Conservation (phyloP, 2,888 invertebrate species). For the Philopedon plagiatum region DNA sequence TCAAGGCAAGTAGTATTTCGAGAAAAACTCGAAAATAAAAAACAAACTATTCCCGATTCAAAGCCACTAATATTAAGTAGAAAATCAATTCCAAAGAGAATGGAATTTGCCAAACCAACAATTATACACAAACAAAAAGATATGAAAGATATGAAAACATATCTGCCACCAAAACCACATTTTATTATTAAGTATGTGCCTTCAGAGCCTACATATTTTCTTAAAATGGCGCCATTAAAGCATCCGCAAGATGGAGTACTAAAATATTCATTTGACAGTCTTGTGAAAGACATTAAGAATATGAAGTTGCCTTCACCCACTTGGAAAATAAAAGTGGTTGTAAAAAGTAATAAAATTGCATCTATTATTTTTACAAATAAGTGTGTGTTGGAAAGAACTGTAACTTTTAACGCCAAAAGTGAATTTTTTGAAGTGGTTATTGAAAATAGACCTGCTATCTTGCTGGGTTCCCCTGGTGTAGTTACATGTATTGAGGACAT, state of each 20-base stretch:
- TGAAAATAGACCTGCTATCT: slow-evolving; percentile 56
- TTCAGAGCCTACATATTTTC: slow-evolving; percentile 49
- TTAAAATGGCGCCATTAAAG: slow-evolving; percentile 46
- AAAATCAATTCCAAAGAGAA: slow-evolving; percentile 12
- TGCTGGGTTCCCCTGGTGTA: slow-evolving; percentile 56
- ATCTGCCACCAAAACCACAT: slow-evolving; percentile 29
- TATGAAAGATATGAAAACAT: neutral
- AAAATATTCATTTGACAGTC: slow-evolving; percentile 57
- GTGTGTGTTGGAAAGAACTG: slow-evolving; percentile 54
- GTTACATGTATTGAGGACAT: slow-evolving; percentile 56
- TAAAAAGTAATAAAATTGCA: slow-evolving; percentile 58
- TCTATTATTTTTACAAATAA: slow-evolving; percentile 59
- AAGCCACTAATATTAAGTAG: neutral
- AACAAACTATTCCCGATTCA: neutral
- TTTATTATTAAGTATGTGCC: slow-evolving; percentile 46
- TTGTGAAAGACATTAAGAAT: slow-evolving; percentile 59
- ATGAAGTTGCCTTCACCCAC: slow-evolving; percentile 58
- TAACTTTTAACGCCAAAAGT: slow-evolving; percentile 56
- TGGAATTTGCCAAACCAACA: slow-evolving; percentile 16
- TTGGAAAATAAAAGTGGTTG: slow-evolving; percentile 61
- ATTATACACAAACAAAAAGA: neutral
- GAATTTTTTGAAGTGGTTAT: slow-evolving; percentile 55
- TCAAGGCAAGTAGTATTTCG: slow-evolving; percentile 30
- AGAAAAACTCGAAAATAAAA: neutral
- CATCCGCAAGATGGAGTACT: slow-evolving; percentile 50